Evolutionary conservation across 2,113 vertebrate genomes (phyloP), one percentile per base, ranked within the genome.

Genomic region (Guaruba guarouba): DNA sequence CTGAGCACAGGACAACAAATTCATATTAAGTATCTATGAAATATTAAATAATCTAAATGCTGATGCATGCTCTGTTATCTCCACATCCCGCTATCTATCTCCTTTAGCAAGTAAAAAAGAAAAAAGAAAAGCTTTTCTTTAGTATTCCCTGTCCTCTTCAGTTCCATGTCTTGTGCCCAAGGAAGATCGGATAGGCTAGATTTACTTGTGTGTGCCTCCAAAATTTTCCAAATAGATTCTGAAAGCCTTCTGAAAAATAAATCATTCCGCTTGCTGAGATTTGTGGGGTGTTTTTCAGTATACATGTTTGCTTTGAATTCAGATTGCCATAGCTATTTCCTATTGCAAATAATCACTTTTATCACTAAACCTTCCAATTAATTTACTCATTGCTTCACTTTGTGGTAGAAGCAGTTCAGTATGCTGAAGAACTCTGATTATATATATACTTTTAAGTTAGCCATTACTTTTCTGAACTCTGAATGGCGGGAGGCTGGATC

Each of bases 231-330:
- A 39, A 48, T 16, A 61, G 44, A 44, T 66, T 74, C 31, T 57
- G 23, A 85, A 85, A 28, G 14, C 12, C 29, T 52, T 52, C 54
- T 73, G 17, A 78, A 73, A 85, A 48, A 0, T n/a, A 37, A 10
- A 63, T 10, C 5, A 29, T 64, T 63, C 63, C 77, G 43, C 64
- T 63, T 41, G 19, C 23, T 73, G n/a, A 31, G 43, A 52, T 37
- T 23, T 39, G 23, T 39, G 23, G 57, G 3, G 0, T 0, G 9
- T 67, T 75, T 64, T 57, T 18, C 23, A 77, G 7, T 54, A 14
- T 20, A 17, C 12, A 3, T 3, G 1, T 63, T 57, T 68, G 24
- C 15, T 76, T 75, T 80, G 15, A 78, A 49, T 82, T 82, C 37
- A 74, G n/a, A 31, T 43, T 49, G n/a, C 27, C n/a, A 14, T 11